These are phyloP conservation scores for Bombycilla garrulus DNA, from an alignment of 2,113 vertebrate species.

Conservation along the genomic window DNA sequence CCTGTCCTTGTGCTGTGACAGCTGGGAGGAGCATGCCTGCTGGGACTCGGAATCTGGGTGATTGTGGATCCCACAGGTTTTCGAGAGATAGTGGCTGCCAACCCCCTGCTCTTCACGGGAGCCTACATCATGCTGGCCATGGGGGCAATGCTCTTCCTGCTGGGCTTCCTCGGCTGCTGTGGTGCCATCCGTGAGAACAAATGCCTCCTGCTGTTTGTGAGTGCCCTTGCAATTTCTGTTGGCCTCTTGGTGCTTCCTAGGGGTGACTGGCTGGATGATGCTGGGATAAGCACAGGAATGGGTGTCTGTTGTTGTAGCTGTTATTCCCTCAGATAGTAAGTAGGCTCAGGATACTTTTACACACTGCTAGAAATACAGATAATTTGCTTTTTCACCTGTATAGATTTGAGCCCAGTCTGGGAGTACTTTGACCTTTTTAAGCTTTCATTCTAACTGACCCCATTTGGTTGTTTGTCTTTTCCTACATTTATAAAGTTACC, in stretches of 20 bases:
- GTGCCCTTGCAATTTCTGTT: slow-evolving; percentile 38
- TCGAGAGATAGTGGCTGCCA: slow-evolving; percentile 88
- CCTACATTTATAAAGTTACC: background rate
- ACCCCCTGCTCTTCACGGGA: slow-evolving; percentile 88
- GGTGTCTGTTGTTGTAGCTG: background rate
- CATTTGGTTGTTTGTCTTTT: background rate
- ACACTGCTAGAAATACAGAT: background rate
- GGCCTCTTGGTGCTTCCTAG: background rate
- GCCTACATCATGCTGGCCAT: slow-evolving; percentile 88
- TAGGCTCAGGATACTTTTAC: background rate
- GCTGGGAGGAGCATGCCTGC: slow-evolving; percentile 88
- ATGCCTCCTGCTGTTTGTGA: slow-evolving; percentile 90
- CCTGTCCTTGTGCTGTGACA: slow-evolving; percentile 26
- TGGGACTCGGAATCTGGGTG: slow-evolving; percentile 89
- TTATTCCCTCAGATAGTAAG: background rate
- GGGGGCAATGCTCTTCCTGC: slow-evolving; percentile 89
- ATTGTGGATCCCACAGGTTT: slow-evolving; percentile 90
- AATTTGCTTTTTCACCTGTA: background rate
- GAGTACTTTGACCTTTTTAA: background rate
- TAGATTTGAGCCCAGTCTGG: background rate
- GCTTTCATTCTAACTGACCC: background rate
- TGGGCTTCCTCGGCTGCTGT: slow-evolving; percentile 94
- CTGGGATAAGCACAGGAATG: background rate
- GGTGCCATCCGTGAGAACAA: slow-evolving; percentile 92
- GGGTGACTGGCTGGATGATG: background rate